Evolutionary conservation across 2,888 invertebrate species (phyloP), one percentile per base, ranked within the genome.

Genomic region (Drosophila meridionalis): DNA sequence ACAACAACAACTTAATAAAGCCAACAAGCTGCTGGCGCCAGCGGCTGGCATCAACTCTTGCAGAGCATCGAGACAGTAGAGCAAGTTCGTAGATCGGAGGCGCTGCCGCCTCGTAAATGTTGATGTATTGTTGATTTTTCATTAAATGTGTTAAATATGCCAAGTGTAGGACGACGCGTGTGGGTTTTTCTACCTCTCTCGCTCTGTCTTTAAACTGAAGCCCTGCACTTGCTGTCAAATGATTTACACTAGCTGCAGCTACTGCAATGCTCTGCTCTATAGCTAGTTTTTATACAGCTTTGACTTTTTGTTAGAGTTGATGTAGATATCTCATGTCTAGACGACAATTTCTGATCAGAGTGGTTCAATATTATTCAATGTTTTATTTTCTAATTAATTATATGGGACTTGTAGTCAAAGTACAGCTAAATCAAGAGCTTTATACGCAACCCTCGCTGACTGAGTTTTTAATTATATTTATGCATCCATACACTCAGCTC

Each of bases 141-240:
- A 89, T 87, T 82, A 87, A 88, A 87, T 87, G 87, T 90, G 87
- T 84, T 87, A 87, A 87, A 90, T 89, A 89, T 84, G 76, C 84
- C 87, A 82, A 82, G 89, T 78, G 82, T 76, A 78, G 80, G 63
- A 78, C 77, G 72, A 78, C 76, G 87, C 87, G 91, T 83, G 91
- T 88, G 90, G 88, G 78, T 82, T 90, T 83, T 75, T 60, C 53
- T 64, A 53, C 40, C 38, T 12, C 55, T 30, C 55, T 55, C 55
- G 9, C 55, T 40, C 28, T 38, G 14, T 38, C 28, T 53, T 32
- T 73, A 36, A 71, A 74, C 71, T 74, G 70, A 76, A 61, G 73
- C 50, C 50, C 34, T 67, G 69, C 78, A 76, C 78, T 83, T 81
- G 84, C 60, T 76, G 61, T 58, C 14, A 30, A 45, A 55, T 48